Evolutionary conservation across 2,797 vertebrate species (phyloP).

Genomic region (Gallirallus australis): DNA sequence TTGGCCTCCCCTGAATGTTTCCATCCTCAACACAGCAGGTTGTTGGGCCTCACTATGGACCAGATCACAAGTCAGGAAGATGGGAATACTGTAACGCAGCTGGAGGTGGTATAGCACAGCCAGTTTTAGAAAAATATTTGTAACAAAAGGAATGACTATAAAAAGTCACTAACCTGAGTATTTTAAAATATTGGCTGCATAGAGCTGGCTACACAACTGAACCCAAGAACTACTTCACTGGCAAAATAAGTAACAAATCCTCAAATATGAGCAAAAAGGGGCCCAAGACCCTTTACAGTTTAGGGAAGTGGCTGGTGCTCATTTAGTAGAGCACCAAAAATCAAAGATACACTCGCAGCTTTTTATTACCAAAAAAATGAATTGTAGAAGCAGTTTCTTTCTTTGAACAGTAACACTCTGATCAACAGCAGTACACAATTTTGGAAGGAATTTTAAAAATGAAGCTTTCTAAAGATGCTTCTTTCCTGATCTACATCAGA

Average conservation of each 20-base stretch:
- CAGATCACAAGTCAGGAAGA: neutral
- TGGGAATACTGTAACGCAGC: rapidly evolving
- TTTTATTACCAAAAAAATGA: neutral
- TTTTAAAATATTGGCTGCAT: no score
- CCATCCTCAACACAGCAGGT: neutral
- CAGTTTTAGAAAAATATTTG: neutral
- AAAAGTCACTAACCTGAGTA: neutral
- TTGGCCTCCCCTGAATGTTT: neutral
- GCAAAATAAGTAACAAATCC: neutral
- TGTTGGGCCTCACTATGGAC: neutral
- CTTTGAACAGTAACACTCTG: neutral
- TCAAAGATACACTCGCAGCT: neutral
- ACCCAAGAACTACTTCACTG: neutral
- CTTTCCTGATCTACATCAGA: neutral
- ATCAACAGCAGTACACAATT: neutral
- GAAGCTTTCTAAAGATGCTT: neutral
- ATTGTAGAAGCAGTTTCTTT: neutral
- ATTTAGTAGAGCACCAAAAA: neutral
- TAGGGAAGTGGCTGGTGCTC: neutral
- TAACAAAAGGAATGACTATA: neutral
- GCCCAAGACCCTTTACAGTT: neutral
- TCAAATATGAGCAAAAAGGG: neutral
- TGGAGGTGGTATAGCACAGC: neutral
- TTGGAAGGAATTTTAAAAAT: neutral
- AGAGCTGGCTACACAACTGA: neutral